phyloP scores from a whole-genome alignment of 2,113 vertebrate species.

The Tretioscincus oriximinensis region DNA sequence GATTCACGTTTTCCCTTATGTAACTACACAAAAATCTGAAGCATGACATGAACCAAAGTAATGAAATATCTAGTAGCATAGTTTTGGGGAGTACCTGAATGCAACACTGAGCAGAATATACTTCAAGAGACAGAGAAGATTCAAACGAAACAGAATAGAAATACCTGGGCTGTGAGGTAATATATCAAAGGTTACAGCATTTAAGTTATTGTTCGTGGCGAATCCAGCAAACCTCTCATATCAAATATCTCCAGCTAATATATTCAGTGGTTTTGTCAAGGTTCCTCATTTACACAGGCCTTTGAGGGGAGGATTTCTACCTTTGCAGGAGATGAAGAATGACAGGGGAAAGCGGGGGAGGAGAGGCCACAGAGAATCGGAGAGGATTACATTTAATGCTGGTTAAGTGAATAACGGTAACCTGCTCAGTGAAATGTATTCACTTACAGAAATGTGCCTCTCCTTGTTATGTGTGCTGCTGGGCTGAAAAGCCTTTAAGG shows the following conservation, averaged over 20 bases:
- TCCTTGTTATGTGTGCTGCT: slow-evolving; percentile 50
- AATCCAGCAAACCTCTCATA: slow-evolving; percentile 48
- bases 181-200: slow-evolving; percentile 44
- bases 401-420: slow-evolving; percentile 62
- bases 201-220: slow-evolving; percentile 58
- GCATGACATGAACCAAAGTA: slow-evolving; percentile 27
- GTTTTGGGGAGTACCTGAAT: slow-evolving; percentile 46
- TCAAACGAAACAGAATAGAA: slow-evolving; percentile 20
- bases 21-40: slow-evolving; percentile 46
- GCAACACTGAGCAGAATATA: slow-evolving; percentile 41
- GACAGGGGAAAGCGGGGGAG: slow-evolving; percentile 56
- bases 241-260: slow-evolving; percentile 59
- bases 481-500: slow-evolving; percentile 57
- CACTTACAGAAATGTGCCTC: slow-evolving; percentile 58
- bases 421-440: slow-evolving; percentile 50
- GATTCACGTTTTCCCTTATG: slow-evolving; percentile 25
- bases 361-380: slow-evolving; percentile 45
- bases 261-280: slow-evolving; percentile 62
- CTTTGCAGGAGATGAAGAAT: slow-evolving; percentile 66
- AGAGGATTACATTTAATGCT: slow-evolving; percentile 71
- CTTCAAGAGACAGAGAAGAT: slow-evolving; percentile 36
- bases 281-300: slow-evolving; percentile 52
- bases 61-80: slow-evolving; percentile 26
- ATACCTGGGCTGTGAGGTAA: slow-evolving; percentile 62
- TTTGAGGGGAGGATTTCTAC: slow-evolving; percentile 61